Evolutionary conservation across 2,888 invertebrate genomes (phyloP).

Genomic region (Macrophya alboannulata): DNA sequence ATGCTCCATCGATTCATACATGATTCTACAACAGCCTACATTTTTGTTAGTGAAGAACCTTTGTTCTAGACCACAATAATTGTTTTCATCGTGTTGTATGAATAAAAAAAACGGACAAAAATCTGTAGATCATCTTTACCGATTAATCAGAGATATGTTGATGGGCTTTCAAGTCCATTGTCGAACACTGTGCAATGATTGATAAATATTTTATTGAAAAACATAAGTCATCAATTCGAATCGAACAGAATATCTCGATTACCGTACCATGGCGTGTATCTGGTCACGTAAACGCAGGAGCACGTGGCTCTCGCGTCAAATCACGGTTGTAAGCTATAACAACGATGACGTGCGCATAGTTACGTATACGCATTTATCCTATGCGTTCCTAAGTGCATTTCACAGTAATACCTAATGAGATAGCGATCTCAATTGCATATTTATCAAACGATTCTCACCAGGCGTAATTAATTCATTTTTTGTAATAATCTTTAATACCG

Average conservation of each 20-base stretch:
- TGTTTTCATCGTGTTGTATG: too few relatives aligned
- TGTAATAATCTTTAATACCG: background rate
- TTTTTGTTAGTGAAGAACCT: too few relatives aligned
- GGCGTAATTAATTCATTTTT: background rate
- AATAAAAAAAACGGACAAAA: too few relatives aligned
- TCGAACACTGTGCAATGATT: background rate
- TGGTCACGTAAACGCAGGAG: slow-evolving; percentile 42
- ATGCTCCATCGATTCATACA: too few relatives aligned
- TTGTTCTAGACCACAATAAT: too few relatives aligned
- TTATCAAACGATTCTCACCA: background rate
- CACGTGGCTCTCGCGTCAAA: background rate
- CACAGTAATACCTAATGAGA: background rate
- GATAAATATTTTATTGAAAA: background rate
- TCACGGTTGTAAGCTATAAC: background rate
- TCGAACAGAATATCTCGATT: background rate
- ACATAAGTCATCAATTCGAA: slow-evolving; percentile 6
- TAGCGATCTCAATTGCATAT: background rate
- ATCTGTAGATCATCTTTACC: background rate
- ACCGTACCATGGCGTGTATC: background rate
- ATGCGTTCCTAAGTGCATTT: background rate
- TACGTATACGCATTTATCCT: background rate
- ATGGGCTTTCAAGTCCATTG: background rate
- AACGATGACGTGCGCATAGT: background rate
- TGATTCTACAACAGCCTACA: too few relatives aligned
- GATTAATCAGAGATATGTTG: background rate